A percentile compares a stretch with the other conserved stretches of the same genome.
These are phyloP conservation scores for Harpalus rubripes DNA, from an alignment of 2,888 invertebrate species.

Conservation along the genomic window DNA sequence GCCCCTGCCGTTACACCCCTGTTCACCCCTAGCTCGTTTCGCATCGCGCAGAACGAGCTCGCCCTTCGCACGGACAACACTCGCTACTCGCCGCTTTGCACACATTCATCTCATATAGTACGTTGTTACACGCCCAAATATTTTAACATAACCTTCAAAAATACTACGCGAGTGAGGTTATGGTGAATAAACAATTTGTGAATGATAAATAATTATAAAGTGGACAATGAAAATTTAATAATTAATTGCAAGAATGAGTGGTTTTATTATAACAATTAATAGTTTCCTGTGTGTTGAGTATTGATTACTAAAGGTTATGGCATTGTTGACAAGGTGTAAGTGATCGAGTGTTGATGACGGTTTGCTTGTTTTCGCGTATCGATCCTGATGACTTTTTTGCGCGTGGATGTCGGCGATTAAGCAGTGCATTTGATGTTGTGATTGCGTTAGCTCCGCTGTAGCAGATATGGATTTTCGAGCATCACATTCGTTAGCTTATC, in stretches of 20 bases:
- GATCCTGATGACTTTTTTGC: slow-evolving; percentile 59
- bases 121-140: slow-evolving; percentile 31
- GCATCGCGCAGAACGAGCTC: slow-evolving; percentile 5
- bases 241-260: slow-evolving; percentile 16
- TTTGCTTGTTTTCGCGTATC: slow-evolving; percentile 54
- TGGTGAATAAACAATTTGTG: neutral
- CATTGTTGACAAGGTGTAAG: slow-evolving; percentile 15
- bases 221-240: neutral
- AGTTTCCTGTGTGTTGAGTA: neutral
- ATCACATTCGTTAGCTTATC: slow-evolving; percentile 75
- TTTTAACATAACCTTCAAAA: slow-evolving; percentile 25
- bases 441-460: slow-evolving; percentile 56
- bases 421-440: slow-evolving; percentile 64
- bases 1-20: slow-evolving; percentile 15
- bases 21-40: neutral
- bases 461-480: slow-evolving; percentile 75
- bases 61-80: neutral
- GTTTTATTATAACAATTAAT: slow-evolving; percentile 20
- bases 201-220: neutral
- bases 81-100: neutral
- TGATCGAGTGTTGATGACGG: slow-evolving; percentile 47
- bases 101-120: slow-evolving; percentile 7
- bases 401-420: slow-evolving; percentile 53
- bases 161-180: neutral
- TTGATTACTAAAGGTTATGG: neutral